Evolutionary conservation across 2,797 vertebrate genomes (phyloP).

Genomic region (Anisognathus igniventris): DNA sequence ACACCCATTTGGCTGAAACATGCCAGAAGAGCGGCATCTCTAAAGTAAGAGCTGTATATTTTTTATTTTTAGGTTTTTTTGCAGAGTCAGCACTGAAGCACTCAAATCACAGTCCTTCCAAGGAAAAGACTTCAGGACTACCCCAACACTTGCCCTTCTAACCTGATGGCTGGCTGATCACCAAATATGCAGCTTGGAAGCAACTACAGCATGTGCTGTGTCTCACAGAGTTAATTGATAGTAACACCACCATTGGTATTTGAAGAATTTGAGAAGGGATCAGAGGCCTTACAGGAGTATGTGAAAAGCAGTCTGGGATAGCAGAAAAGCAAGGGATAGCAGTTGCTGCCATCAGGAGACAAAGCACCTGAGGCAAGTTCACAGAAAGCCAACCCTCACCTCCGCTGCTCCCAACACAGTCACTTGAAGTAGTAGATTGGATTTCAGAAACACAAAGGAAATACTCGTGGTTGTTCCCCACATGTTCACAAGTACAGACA

Average conservation of each 20-base stretch:
- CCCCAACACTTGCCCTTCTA: not conserved
- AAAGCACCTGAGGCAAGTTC: not conserved
- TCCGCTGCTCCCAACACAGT: rapidly evolving
- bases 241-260: not conserved
- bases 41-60: not conserved
- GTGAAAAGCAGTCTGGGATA: not conserved
- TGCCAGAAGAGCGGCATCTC: not conserved
- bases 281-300: not conserved
- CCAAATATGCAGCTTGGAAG: not conserved
- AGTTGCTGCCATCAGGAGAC: not conserved
- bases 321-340: not conserved
- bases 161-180: not conserved
- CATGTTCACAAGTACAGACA: not conserved
- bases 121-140: not conserved
- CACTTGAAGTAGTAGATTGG: not conserved
- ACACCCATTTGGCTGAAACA: not conserved
- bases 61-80: rapidly evolving
- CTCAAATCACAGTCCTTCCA: not conserved
- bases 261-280: slow-evolving; percentile 25
- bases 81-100: not conserved
- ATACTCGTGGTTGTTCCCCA: not conserved
- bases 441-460: not conserved
- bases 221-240: slow-evolving; percentile 31
- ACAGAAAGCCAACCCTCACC: not conserved
- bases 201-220: not conserved